Percentiles rank a stretch among this genome's conserved stretches.
Evolutionary conservation across 2,888 invertebrate species (phyloP).

Genomic region (Limulus polyphemus): DNA sequence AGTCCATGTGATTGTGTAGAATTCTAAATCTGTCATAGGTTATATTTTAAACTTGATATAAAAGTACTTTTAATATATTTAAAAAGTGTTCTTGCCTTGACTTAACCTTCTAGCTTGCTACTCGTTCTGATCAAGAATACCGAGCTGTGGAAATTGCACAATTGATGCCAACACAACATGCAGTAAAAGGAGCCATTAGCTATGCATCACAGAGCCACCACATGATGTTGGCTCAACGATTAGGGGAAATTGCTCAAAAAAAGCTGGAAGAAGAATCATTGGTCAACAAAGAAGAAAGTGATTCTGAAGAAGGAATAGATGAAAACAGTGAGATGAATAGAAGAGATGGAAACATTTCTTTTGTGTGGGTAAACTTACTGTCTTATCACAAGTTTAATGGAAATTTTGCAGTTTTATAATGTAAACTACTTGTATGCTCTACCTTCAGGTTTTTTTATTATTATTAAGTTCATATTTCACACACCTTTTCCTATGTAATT

Average conservation of each 20-base stretch:
- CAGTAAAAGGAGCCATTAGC: conserved; percentile 71
- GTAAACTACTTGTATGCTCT: too few relatives aligned
- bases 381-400: background rate
- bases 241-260: conserved; percentile 46
- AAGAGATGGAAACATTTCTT: background rate
- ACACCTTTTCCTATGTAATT: too few relatives aligned
- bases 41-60: too few relatives aligned
- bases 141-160: conserved; percentile 76
- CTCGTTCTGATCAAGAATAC: conserved; percentile 67
- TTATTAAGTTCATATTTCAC: too few relatives aligned
- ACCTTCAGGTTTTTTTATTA: too few relatives aligned
- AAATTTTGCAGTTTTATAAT: too few relatives aligned
- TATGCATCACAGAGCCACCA: conserved; percentile 69
- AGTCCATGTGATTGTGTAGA: too few relatives aligned
- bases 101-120: conserved; percentile 52
- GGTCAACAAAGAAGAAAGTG: conserved; percentile 1
- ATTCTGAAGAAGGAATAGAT: conserved; percentile 16
- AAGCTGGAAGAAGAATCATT: conserved; percentile 26
- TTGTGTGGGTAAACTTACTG: background rate
- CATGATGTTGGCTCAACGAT: conserved; percentile 62
- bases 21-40: too few relatives aligned
- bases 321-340: conserved; percentile 2
- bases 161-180: conserved; percentile 59
- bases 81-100: too few relatives aligned
- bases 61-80: too few relatives aligned